phyloP scores from a whole-genome alignment of 2,113 vertebrate species.

The Lathamus discolor region DNA sequence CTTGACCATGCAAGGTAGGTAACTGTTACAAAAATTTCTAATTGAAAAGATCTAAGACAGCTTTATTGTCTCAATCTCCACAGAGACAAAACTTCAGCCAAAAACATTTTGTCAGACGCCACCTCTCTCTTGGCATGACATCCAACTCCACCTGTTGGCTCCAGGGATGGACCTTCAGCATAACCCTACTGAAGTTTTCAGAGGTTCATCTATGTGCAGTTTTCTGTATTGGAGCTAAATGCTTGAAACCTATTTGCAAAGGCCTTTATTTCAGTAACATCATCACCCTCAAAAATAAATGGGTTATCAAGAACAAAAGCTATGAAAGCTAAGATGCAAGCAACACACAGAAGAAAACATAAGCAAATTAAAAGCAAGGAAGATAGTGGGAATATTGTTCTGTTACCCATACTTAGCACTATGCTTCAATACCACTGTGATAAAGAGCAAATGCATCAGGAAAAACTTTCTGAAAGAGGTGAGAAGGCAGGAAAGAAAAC shows the following conservation, averaged over 20 bases:
- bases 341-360: neutral
- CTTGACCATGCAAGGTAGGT: neutral
- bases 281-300: neutral
- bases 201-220: neutral
- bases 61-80: neutral
- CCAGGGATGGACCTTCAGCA: neutral
- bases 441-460: neutral
- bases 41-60: neutral
- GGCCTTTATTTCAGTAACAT: neutral
- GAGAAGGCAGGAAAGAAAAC: neutral
- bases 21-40: neutral
- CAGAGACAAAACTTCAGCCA: neutral
- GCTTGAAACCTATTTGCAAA: neutral
- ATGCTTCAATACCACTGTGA: rapidly evolving
- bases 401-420: neutral
- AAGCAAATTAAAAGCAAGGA: neutral
- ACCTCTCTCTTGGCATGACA: neutral
- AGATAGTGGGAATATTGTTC: neutral
- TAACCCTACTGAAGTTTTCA: neutral
- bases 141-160: neutral
- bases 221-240: neutral
- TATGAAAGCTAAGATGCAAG: neutral
- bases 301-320: neutral
- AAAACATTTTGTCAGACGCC: neutral
- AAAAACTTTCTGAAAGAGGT: neutral